phyloP scores from a whole-genome alignment of 2,888 invertebrate genomes.

The Sclerodermus sp. region DNA sequence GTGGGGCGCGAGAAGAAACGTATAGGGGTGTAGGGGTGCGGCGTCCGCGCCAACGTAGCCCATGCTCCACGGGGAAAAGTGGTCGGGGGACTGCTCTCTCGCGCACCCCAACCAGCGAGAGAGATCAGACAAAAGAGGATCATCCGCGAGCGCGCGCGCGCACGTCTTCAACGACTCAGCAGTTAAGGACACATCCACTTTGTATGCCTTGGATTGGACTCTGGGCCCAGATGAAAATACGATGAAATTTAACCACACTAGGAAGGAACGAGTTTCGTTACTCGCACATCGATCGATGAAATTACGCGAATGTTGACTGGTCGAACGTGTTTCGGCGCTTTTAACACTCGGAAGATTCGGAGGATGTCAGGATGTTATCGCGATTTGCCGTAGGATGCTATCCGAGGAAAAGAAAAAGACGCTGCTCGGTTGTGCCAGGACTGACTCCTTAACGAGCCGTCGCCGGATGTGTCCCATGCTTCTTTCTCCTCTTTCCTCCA shows the following conservation, averaged over 20 bases:
- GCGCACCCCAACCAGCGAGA: not conserved
- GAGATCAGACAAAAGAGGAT: constrained; percentile 11
- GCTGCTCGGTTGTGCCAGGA: constrained; percentile 4
- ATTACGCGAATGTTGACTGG: too few species aligned
- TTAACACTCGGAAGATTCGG: constrained; percentile 8
- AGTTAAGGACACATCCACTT: too few species aligned
- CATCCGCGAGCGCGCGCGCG: constrained; percentile 12
- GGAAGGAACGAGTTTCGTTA: too few species aligned
- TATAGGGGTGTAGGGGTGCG: constrained; percentile 12
- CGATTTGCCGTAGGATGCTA: too few species aligned
- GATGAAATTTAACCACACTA: too few species aligned
- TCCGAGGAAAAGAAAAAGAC: not conserved
- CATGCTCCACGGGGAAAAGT: not conserved
- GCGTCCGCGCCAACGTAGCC: constrained; percentile 13
- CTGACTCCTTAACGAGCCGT: constrained; percentile 17
- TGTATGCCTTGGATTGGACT: too few species aligned
- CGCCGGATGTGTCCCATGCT: constrained; percentile 10
- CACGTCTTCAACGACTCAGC: too few species aligned
- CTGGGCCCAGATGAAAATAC: too few species aligned
- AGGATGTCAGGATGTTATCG: constrained; percentile 33
- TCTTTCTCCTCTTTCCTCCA: constrained; percentile 2
- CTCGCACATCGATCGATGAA: constrained; percentile 1
- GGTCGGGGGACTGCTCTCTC: not conserved
- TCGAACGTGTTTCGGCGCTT: constrained; percentile 10
- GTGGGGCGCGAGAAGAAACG: constrained; percentile 13